Evolutionary conservation across 92 coral and sea anemone genomes (phyloP), one percentile per base, ranked within the genome.

Genomic region (Phenganax stokvisi): DNA sequence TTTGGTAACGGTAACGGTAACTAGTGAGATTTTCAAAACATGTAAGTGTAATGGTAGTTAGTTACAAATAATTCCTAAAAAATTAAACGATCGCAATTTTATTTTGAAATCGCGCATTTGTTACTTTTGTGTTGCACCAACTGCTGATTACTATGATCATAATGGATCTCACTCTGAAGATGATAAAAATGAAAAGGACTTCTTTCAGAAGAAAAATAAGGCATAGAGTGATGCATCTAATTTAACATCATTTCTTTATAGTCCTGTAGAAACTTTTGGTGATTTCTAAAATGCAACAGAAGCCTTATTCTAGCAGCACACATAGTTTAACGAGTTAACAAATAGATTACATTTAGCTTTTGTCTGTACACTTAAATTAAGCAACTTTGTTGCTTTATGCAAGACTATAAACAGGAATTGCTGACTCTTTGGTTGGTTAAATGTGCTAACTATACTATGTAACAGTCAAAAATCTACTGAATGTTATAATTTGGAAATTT

Each of bases 271-370:
- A 0, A 71, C 16, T 30, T 51, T 76, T 58, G 1, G 54, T 57
- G 69, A 76, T 76, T 76, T 57, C 68, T 76, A 53, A 76, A 76
- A 76, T 76, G 80, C 68, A 76, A 76, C 30, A 76, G 57, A 59
- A 53, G 31, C 54, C 29, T 76, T 76, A 29, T 29, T 57, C 57
- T 12, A 20, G 27, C 3, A 59, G 27, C 27, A 25, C 2, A 59
- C 65, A 59, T 37, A 37, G 5, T 37, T 37, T 37, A 37, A 37
- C 47, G 5, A 37, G 5, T 37, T 37, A 37, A 37, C 25, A 62
- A 10, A 62, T 9, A 11, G 17, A 8, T 20, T n/a, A 20, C 12
- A 61, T 61, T 6, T 12, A n/a, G 13, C n/a, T 61, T 1, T 61
- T 61, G 25, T n/a, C 6, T 61, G 17, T 13, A 61, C n/a, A 61